Base-by-base conservation (phyloP, 1,140 invertebrate species). In the Leptinotarsa undecemlineata region DNA sequence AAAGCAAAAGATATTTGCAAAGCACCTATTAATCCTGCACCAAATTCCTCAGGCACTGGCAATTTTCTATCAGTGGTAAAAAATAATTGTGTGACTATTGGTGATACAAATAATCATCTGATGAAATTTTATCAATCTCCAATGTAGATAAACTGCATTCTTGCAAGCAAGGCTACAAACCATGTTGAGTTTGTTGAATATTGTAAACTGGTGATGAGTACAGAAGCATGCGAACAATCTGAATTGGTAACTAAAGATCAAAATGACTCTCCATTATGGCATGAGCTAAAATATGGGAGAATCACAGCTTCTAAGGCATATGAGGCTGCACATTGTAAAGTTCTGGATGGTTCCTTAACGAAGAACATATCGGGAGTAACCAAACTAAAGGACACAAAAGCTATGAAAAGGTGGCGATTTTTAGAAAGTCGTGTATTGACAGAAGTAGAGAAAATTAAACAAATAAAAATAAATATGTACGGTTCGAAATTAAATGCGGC, bases 231-330 rank as follows among this genome's bases (percentile, higher is more conserved):
- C 21, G 5, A 68, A 68, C 15, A 77, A 77, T 72, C 72, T 42
- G 80, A 77, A 78, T 51, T 68, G 26, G 3, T 19, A 68, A 84
- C 83, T n/a, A 64, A n/a, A 67, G 48, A 74, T 5, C 67, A 74
- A 74, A 47, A 62, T 48, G 60, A 74, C 6, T 14, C 80, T 70
- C 1, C 19, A 33, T 15, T 81, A 1, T 86, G 83, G 85, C 75
- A 82, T 81, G 79, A 80, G 73, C 73, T 86, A 4, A 48, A 82
- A 26, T 83, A 83, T 76, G 83, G 81, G 3, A 66, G 84, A 76
- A 76, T 86, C 11, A 86, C 85, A 42, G 84, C 84, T 48, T 86
- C 85, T 5, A 84, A 81, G 72, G 8, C 82, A 3, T 79, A 21
- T 21, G 20, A 21, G 20, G 20, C 20, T 21, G 20, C 20, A 21